A percentile compares a stretch with the other conserved stretches of the same genome.
phyloP scores from a whole-genome alignment of 1,140 invertebrate genomes.

The Euborellia annulipes region DNA sequence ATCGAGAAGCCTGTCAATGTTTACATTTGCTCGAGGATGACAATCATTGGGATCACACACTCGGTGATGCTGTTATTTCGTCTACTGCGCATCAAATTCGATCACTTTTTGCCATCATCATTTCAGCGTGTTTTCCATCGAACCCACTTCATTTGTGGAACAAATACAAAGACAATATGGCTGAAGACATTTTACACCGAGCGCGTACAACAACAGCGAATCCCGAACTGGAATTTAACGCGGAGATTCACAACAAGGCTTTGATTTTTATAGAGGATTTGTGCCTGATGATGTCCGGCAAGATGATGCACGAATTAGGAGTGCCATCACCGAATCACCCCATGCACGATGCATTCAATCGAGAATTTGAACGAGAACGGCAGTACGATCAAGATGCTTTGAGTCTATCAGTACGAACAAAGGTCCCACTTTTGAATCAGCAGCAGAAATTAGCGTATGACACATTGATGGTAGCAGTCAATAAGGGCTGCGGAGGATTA shows the following conservation, averaged over 20 bases:
- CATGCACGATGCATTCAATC: slow-evolving; percentile 29
- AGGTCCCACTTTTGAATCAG: too few relatives aligned
- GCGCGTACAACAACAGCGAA: neutral
- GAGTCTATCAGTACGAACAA: too few relatives aligned
- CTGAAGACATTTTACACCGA: slow-evolving; percentile 11
- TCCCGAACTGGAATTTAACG: neutral
- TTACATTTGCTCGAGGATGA: slow-evolving; percentile 26
- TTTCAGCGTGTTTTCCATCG: slow-evolving; percentile 17
- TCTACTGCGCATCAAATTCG: slow-evolving; percentile 24
- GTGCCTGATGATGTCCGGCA: neutral
- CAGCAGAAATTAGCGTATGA: too few relatives aligned
- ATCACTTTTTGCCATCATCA: slow-evolving; percentile 26
- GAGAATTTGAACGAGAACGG: slow-evolving; percentile 23
- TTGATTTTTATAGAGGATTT: neutral
- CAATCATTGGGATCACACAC: slow-evolving; percentile 21
- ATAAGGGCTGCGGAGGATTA: too few relatives aligned
- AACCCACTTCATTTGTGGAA: too few relatives aligned
- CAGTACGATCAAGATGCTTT: too few relatives aligned
- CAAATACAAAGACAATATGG: slow-evolving; percentile 26
- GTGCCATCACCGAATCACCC: slow-evolving; percentile 24
- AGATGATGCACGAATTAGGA: slow-evolving; percentile 22
- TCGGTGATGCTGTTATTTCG: slow-evolving; percentile 19
- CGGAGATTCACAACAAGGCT: neutral
- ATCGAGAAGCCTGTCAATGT: slow-evolving; percentile 23
- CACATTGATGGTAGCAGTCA: too few relatives aligned